Base-by-base conservation (phyloP, 2,888 invertebrate species). In the Parnassius apollo region DNA sequence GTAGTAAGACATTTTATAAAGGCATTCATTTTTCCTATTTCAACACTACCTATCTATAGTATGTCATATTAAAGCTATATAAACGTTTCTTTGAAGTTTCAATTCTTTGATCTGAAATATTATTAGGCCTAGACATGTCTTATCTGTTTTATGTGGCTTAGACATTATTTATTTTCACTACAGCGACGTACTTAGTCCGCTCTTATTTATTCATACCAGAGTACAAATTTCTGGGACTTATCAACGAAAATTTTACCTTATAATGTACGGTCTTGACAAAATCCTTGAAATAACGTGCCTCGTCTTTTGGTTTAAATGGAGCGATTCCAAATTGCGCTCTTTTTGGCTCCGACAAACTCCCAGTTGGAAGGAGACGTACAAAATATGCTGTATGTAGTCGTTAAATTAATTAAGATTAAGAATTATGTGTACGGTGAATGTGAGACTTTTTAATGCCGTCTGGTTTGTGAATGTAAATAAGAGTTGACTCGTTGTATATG, bases 291-390 rank as follows among this genome's bases (percentile, higher is more conserved):
- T 61, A 52, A 46, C 44, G 51, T 45, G 49, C 45, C 45, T 44
- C 48, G 9, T 57, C 51, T 56, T 35, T 49, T 49, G 9, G 13
- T 13, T 49, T 57, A 57, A 53, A 59, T 57, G 52, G 52, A 61
- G 12, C 44, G 25, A 25, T 46, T 61, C 52, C 50, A 58, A 58
- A 62, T 62, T 58, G 54, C 49, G 55, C 44, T 35, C 58, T 49
- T 54, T 58, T 44, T 62, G 49, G 22, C 58, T 42, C 44, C 54
- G 44, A 35, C 53, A 35, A 11, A 25, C n/a, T 9, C 42, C 22
- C 42, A 8, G 49, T 9, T 35, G 42, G 2, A 49, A 42, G 22
- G 9, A 35, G 35, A 35, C 35, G 35, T 35, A 3, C 2, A 25
- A 7, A 48, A 46, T 12, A 9, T 22, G n/a, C 25, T 61, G 55